These are phyloP conservation scores for Abrostola tripartita DNA, from an alignment of 2,888 invertebrate species.

Conservation along the genomic window DNA sequence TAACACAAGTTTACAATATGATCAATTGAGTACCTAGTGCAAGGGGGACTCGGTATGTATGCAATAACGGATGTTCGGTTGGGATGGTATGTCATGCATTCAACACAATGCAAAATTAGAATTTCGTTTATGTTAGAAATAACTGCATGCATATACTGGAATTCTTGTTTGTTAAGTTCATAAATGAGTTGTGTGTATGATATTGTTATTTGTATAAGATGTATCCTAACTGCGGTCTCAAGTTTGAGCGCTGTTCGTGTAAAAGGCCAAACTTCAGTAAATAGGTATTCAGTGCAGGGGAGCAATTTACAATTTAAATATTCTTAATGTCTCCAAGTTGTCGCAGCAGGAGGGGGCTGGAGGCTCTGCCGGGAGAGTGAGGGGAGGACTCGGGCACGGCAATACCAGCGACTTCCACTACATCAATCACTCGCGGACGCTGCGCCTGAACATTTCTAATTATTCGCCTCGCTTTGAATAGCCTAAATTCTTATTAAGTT, in stretches of 20 bases:
- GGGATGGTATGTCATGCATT: constrained; percentile 33
- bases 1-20: constrained; percentile 5
- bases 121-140: neutral
- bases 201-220: constrained; percentile 54
- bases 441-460: constrained; percentile 87
- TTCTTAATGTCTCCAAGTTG: constrained; percentile 87
- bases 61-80: constrained; percentile 17
- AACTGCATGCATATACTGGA: constrained; percentile 36
- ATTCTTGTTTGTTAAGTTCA: constrained; percentile 39
- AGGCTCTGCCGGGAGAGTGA: constrained; percentile 52
- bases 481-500: constrained; percentile 64
- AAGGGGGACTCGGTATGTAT: constrained; percentile 18
- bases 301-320: constrained; percentile 88
- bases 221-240: constrained; percentile 54
- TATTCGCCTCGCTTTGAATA: constrained; percentile 80
- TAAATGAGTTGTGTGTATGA: constrained; percentile 39
- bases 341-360: constrained; percentile 65
- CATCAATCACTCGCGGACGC: constrained; percentile 87
- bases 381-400: constrained; percentile 55
- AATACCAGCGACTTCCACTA: constrained; percentile 81
- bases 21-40: neutral
- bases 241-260: constrained; percentile 64
- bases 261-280: constrained; percentile 78
- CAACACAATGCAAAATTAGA: constrained; percentile 8
- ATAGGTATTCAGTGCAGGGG: constrained; percentile 87